Base-by-base conservation (phyloP, 2,797 vertebrate genomes). In the Cyclura pinguis region DNA sequence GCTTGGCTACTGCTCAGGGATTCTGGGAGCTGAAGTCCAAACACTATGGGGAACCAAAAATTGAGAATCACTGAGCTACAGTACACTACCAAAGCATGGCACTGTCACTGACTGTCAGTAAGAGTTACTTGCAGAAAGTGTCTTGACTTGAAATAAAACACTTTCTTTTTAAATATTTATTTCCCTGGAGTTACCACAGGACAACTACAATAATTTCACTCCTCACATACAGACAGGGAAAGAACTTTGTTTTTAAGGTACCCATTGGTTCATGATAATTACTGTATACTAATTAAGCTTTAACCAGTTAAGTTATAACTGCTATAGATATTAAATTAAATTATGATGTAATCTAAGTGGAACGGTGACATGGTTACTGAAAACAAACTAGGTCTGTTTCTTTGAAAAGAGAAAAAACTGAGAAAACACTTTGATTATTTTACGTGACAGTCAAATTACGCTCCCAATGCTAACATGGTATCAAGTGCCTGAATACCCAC, bases 241-340 rank as follows among this genome's bases (percentile, higher is more conserved):
- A 50, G 1, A 55, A 84, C 88, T 10, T 32, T 69, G 67, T 92
- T 87, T 83, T 6, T 20, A 69, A 74, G 69, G 67, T 42, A 89
- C 59, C 16, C 78, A 59, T 1, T 85, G 38, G 32, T 80, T 73
- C 64, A 86, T 35, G 42, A 89, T 82, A 13, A 94, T 85, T 90
- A 90, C 80, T 92, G 88, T 84, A 90, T 14, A 76, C 80, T 90
- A 85, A 92, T 77, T 91, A 88, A 93, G 80, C 42, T 90, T 20
- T 77, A 92, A 87, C 86, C 89, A 87, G 93, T 95, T 95, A 96
- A 96, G 95, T 89, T n/a, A 12, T 89, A 95, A 95, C 92, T 52
- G 80, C 55, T 80, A 72, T 50, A 90, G 80, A 92, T 64, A 67
- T 91, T 94, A 94, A 94, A 90, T 77, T 89, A 90, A 95, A 47